These are phyloP conservation scores for Callionymus lyra DNA, from an alignment of 2,113 vertebrate species.

Conservation along the genomic window DNA sequence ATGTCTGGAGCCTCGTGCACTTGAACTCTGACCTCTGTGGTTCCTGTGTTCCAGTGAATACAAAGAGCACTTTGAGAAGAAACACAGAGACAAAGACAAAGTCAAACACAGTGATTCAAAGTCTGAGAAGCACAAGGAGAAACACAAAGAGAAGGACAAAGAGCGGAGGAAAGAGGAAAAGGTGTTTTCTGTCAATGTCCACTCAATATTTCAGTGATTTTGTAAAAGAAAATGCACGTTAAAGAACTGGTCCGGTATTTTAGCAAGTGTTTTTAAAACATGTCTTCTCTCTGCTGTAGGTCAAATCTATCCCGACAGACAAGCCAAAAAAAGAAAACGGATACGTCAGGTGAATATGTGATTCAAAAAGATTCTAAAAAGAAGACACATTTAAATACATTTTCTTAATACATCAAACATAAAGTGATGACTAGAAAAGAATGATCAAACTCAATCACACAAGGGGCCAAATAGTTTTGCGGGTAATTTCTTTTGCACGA, in stretches of 20 bases:
- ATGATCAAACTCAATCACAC: too few relatives aligned
- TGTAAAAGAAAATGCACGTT: too few relatives aligned
- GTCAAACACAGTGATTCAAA: conserved; percentile 90
- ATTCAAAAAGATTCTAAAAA: too few relatives aligned
- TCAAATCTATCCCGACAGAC: conserved; percentile 70
- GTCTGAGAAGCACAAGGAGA: conserved; percentile 75
- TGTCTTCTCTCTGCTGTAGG: conserved; percentile 21
- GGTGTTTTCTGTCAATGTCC: conserved; percentile 60
- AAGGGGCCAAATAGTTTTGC: too few relatives aligned
- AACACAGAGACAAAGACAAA: conserved; percentile 89
- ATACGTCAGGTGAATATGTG: conserved; percentile 76
- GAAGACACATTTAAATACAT: too few relatives aligned
- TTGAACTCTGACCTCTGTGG: conserved; percentile 27
- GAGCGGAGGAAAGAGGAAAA: conserved; percentile 90
- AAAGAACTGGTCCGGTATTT: too few relatives aligned
- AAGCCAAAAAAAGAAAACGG: conserved; percentile 93
- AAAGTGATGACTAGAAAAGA: too few relatives aligned
- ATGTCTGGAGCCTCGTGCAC: conserved; percentile 15
- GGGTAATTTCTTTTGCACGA: too few relatives aligned
- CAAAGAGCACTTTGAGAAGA: conserved; percentile 89
- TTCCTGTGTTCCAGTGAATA: conserved; percentile 69
- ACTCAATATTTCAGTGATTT: too few relatives aligned
- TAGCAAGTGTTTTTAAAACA: neutral
- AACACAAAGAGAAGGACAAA: conserved; percentile 67
- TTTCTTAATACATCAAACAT: too few relatives aligned